These are phyloP conservation scores for Pelecanoides urinatrix DNA, from an alignment of 2,113 vertebrate species.

Conservation along the genomic window DNA sequence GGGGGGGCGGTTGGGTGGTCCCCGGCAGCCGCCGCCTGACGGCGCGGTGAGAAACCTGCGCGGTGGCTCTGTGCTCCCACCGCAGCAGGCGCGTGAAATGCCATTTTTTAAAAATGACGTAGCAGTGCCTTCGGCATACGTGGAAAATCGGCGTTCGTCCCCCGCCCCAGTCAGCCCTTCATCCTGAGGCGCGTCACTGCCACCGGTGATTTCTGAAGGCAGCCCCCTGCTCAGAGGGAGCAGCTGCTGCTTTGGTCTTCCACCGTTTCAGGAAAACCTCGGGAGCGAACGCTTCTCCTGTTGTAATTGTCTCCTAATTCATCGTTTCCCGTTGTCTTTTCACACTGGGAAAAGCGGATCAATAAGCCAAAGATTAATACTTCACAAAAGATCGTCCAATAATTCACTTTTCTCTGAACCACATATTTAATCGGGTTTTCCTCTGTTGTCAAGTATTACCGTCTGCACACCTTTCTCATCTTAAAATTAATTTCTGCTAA, in stretches of 20 bases:
- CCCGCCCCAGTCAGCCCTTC: neutral
- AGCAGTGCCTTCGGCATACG: neutral
- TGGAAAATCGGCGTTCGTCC: too few relatives aligned
- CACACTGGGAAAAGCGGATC: neutral
- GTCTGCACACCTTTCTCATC: accelerated
- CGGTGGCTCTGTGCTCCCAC: too few relatives aligned
- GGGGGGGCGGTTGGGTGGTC: too few relatives aligned
- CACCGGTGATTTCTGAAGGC: neutral
- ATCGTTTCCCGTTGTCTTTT: neutral
- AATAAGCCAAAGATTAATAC: neutral
- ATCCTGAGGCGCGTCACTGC: neutral
- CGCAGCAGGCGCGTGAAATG: too few relatives aligned
- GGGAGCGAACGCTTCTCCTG: neutral
- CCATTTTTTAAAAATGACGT: neutral
- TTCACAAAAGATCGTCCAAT: accelerated
- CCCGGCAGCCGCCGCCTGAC: too few relatives aligned
- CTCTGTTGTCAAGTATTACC: accelerated
- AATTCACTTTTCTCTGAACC: neutral
- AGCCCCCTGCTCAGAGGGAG: neutral
- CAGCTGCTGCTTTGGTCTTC: neutral
- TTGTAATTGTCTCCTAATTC: neutral
- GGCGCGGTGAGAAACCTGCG: too few relatives aligned
- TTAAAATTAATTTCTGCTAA: neutral
- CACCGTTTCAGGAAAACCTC: accelerated
- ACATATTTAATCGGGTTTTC: neutral